A percentile compares a stretch with the other conserved stretches of the same genome.
phyloP scores from a whole-genome alignment of 2,888 invertebrate species.

The Noctua comes region DNA sequence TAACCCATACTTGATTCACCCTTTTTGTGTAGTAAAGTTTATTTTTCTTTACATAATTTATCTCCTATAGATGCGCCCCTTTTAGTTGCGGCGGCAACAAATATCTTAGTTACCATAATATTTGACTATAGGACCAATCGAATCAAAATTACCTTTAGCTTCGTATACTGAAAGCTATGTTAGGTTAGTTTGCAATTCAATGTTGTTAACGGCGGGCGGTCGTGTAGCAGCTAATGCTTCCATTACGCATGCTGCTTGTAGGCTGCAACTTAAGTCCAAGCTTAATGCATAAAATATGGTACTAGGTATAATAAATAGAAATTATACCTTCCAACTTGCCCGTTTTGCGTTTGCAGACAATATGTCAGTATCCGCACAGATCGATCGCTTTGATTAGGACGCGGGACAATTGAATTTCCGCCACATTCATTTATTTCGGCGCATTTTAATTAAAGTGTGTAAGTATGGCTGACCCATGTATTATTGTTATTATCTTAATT shows the following conservation, averaged over 20 bases:
- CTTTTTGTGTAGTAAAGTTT: not conserved
- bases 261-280: not conserved
- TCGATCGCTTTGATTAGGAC: not conserved
- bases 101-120: not conserved
- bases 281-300: not conserved
- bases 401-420: not conserved
- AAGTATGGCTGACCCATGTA: not conserved
- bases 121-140: not conserved
- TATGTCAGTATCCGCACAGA: not conserved
- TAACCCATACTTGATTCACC: not conserved
- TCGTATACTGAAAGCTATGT: not conserved
- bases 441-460: not conserved
- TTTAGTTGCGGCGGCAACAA: not conserved
- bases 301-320: not conserved
- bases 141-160: not conserved
- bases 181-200: conserved; percentile 30
- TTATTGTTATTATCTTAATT: not conserved
- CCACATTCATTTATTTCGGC: not conserved
- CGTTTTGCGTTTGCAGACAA: not conserved
- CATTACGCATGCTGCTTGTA: conserved; percentile 36
- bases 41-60: not conserved
- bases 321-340: not conserved
- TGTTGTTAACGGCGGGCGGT: not conserved
- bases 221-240: conserved; percentile 14
- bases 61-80: not conserved